Base-by-base conservation (phyloP, 1,140 invertebrate genomes). In the Scaptomyza pallida region DNA sequence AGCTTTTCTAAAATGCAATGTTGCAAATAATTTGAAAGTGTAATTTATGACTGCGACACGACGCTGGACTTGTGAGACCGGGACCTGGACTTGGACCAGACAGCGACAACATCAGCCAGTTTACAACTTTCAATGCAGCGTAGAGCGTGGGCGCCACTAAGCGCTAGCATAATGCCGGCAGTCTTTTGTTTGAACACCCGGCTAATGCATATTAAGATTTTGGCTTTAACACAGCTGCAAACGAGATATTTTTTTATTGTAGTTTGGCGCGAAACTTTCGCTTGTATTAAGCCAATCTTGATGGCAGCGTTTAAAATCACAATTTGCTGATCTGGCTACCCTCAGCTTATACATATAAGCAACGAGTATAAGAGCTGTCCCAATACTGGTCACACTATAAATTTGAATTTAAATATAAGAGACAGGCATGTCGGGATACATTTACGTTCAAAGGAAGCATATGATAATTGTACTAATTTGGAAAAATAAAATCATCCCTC, bases 11-110 rank as follows among this genome's bases (percentile, higher is more conserved):
- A 71, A 70, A 60, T 73, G 64, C 74, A 77, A 70, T 59, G 43
- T 74, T 44, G 71, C 74, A 63, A 77, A 77, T 74, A 74, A 74
- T 77, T 77, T 77, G 74, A 77, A 77, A 77, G 74, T 74, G 74
- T 77, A 70, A 77, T 77, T 77, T 77, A 77, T 77, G 74, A 77
- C 65, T 47, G 74, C 64, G 63, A 70, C 69, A 67, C 69, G 69
- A 67, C 26, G 69, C 62, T 72, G 69, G 69, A 59, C 68, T 65
- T 65, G 64, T n/a, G 23, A 16, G 15, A 26, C 48, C 26, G 13
- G 48, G 64, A 60, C 64, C 55, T 51, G 52, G 62, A 59, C 62
- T 26, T 60, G 62, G 43, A 64, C 54, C 54, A 35, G 44, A 41
- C 33, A 3, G 33, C 12, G n/a, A 37, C 33, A 43, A 17, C 69